A percentile compares a stretch with the other conserved stretches of the same genome.
Conservation (phyloP, 1,140 invertebrate genomes). For the Nasonia longicornis region DNA sequence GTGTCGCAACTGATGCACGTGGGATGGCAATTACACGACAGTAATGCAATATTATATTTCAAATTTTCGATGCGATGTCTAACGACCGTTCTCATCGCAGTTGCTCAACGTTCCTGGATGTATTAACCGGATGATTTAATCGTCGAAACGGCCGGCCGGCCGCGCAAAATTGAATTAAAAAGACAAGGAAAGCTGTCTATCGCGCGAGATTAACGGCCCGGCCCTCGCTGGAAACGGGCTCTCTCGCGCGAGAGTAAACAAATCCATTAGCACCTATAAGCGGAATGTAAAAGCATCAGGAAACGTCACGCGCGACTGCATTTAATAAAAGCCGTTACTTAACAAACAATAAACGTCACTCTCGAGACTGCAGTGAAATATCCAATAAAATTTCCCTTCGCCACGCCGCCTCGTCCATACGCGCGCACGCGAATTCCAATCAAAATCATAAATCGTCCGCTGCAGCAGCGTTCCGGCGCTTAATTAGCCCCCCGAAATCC, state of each 20-base stretch:
- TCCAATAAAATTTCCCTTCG: constrained; percentile 15
- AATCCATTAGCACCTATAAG: not conserved
- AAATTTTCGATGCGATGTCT: no score
- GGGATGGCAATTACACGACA: no score
- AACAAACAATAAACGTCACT: constrained; percentile 9
- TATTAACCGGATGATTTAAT: not conserved
- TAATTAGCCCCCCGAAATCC: constrained; percentile 8
- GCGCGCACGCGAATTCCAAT: not conserved
- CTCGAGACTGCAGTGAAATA: not conserved
- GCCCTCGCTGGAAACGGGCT: not conserved
- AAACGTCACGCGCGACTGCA: not conserved
- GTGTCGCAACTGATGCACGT: no score
- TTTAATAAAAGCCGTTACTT: constrained; percentile 9
- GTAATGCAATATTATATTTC: no score
- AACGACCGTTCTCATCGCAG: no score
- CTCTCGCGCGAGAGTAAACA: not conserved
- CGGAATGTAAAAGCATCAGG: not conserved
- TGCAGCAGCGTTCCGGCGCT: not conserved
- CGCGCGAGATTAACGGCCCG: not conserved
- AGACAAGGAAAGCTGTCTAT: not conserved
- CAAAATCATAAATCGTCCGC: constrained; percentile 17
- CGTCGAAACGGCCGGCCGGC: not conserved
- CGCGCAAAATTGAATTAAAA: not conserved
- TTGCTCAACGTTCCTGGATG: no score
- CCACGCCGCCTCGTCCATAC: not conserved